A percentile compares a stretch with the other conserved stretches of the same genome.
These are phyloP conservation scores for Pogonomyrmex barbatus DNA, from an alignment of 1,140 invertebrate genomes.

Conservation along the genomic window DNA sequence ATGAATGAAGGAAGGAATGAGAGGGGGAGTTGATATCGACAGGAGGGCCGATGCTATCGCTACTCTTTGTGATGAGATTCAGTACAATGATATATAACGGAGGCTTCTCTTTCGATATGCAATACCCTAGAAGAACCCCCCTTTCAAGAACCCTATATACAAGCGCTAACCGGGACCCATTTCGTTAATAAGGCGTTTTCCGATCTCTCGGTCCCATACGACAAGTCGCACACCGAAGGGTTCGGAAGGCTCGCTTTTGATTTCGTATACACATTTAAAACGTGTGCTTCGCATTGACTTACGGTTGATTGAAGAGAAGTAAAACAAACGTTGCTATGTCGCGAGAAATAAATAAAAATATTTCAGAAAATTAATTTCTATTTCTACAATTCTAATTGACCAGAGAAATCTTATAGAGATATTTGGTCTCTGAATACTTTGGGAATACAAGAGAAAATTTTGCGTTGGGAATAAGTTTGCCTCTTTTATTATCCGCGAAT, in stretches of 20 bases:
- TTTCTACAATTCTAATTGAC: not conserved
- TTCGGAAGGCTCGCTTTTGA: constrained; percentile 54
- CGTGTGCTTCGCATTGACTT: constrained; percentile 37
- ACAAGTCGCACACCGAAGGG: constrained; percentile 54
- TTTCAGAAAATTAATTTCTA: not conserved
- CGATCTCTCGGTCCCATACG: constrained; percentile 41
- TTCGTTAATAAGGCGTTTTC: constrained; percentile 80
- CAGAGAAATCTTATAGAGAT: not conserved
- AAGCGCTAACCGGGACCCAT: constrained; percentile 69
- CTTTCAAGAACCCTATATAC: constrained; percentile 60
- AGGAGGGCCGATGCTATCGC: constrained; percentile 78
- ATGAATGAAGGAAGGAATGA: constrained; percentile 46
- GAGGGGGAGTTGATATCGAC: constrained; percentile 64
- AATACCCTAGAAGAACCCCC: constrained; percentile 64
- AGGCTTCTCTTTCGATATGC: constrained; percentile 59
- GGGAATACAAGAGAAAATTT: not conserved
- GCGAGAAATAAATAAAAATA: not conserved
- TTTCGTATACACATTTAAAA: constrained; percentile 28
- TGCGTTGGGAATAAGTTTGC: not conserved
- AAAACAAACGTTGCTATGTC: not conserved
- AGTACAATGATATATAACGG: constrained; percentile 74
- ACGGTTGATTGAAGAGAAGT: constrained; percentile 48
- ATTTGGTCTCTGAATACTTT: not conserved
- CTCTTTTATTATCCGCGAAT: not conserved
- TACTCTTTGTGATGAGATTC: constrained; percentile 80